Base-by-base conservation (phyloP, 2,113 vertebrate species). In the Labrus mixtus region DNA sequence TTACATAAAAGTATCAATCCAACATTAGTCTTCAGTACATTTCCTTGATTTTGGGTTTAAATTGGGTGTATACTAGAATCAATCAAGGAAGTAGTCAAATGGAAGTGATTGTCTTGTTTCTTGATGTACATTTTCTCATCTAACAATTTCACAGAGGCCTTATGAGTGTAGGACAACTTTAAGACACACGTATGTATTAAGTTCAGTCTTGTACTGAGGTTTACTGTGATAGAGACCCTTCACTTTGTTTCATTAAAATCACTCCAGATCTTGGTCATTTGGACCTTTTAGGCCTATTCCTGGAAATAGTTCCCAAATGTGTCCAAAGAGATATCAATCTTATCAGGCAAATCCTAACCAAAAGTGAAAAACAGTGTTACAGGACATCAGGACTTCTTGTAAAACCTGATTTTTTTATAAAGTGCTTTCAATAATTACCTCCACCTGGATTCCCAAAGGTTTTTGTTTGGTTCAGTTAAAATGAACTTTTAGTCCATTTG, bases 241-340 rank as follows among this genome's bases (percentile, higher is more conserved):
- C 73, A 83, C 65, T 10, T 83, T 57, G 68, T 83, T 78, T 54
- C 81, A 79, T 84, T 86, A 85, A 89, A 86, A 69, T 79, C 71
- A 29, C 43, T 80, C 82, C 22, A 84, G 90, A 88, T 79, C 15
- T 58, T 82, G 67, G 68, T 80, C 89, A 86, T 88, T 90, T 81
- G 58, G 69, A 79, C 80, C 83, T 83, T 76, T 86, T 64, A 65
- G 71, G 67, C 56, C 61, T 76, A 71, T 91, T 79, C 57, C 61
- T 46, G 39, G 7, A 75, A 87, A 93, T 84, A 15, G 78, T 70
- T 91, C 15, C 89, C 90, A 92, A 57, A 76, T 93, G 91, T 87
- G 85, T 78, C 37, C 43, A 11, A 25, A 33, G 20, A 66, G 88
- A 91, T 89, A 61, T 70, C 64, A 76, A 92, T 90, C 90, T 88